Conservation (phyloP, 2,113 vertebrate species). For the Triplophysa rosa region DNA sequence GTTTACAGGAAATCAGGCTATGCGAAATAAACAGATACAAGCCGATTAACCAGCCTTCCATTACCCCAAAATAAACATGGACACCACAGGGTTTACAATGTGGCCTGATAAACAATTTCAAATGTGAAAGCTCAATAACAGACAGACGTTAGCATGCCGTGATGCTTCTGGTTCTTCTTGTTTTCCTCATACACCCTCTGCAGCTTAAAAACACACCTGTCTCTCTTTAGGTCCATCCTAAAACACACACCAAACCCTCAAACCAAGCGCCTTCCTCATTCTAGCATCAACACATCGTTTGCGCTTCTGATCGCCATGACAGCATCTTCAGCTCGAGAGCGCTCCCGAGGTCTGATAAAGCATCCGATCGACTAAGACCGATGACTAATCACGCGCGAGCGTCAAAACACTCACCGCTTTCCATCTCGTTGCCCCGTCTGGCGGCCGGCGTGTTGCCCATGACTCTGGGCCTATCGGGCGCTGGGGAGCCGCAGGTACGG, state of each 20-base stretch:
- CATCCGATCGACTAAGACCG: not conserved
- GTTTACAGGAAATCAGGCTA: too few species aligned
- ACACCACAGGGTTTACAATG: too few species aligned
- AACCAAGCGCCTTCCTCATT: not conserved
- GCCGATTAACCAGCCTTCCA: too few species aligned
- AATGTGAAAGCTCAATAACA: not conserved
- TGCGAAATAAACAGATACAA: too few species aligned
- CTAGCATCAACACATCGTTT: slow-evolving; percentile 15
- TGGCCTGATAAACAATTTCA: not conserved
- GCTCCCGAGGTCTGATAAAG: not conserved
- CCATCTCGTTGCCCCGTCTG: slow-evolving; percentile 88
- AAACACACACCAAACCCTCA: not conserved
- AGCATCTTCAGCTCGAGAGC: not conserved
- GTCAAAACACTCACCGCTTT: slow-evolving; percentile 79
- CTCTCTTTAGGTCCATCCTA: not conserved
- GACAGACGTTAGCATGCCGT: not conserved
- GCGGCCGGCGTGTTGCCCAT: slow-evolving; percentile 93
- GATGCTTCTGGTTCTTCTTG: not conserved
- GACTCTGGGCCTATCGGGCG: slow-evolving; percentile 71
- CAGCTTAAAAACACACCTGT: not conserved
- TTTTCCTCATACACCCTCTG: not conserved
- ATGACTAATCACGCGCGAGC: not conserved
- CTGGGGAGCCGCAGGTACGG: slow-evolving; percentile 49
- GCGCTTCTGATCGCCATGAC: slow-evolving; percentile 23
- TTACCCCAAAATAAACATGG: too few species aligned